These are phyloP conservation scores for Neodiprion virginianus DNA, from an alignment of 1,140 invertebrate genomes.

Conservation along the genomic window DNA sequence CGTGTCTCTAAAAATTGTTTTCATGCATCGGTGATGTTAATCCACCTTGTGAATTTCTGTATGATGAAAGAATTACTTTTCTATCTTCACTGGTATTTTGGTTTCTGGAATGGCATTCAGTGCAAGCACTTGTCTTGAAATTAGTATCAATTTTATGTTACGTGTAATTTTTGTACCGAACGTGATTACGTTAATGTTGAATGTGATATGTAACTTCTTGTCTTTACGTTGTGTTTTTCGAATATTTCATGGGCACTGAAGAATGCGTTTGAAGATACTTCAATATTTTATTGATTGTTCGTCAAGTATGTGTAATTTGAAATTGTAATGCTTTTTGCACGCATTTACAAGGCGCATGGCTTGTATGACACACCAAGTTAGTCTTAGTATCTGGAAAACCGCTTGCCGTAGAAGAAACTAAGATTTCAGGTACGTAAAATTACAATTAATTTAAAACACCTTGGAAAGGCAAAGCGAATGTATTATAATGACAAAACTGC, in stretches of 20 bases:
- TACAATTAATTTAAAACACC: not conserved
- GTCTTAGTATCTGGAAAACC: slow-evolving; percentile 17
- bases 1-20: not conserved
- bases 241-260: not conserved
- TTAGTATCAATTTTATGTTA: no score
- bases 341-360: slow-evolving; percentile 11
- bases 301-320: not conserved
- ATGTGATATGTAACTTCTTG: not conserved
- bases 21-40: not conserved
- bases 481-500: not conserved
- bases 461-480: not conserved
- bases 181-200: not conserved
- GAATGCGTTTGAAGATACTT: not conserved
- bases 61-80: not conserved
- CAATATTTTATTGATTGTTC: no score
- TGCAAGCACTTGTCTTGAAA: not conserved
- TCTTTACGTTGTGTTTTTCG: not conserved
- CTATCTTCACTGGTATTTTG: not conserved
- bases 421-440: not conserved
- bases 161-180: no score
- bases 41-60: not conserved
- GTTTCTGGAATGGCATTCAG: not conserved
- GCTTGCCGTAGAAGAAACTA: slow-evolving; percentile 1
- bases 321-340: not conserved
- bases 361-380: slow-evolving; percentile 26